Conservation (phyloP, 2,113 vertebrate genomes). For the Muntiacus muntjak region DNA sequence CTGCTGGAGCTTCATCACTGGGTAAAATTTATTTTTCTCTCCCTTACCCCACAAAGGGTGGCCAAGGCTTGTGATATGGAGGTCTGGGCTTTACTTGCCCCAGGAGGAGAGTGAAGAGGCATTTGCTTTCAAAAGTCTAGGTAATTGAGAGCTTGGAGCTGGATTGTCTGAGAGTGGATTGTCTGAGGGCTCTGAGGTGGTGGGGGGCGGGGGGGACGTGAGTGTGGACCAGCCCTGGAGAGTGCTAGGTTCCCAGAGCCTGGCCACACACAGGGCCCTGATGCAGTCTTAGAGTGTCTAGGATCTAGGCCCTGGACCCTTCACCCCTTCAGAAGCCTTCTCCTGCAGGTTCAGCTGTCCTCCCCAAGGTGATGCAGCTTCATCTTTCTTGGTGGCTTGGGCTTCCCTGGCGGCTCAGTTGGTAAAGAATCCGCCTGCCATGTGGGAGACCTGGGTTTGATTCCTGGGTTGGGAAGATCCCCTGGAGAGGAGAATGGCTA, state of each 20-base stretch:
- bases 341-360: background rate
- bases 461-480: background rate
- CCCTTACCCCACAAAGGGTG: background rate
- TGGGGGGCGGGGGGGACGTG: no score
- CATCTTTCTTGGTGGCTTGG: background rate
- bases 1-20: background rate
- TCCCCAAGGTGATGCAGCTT: background rate
- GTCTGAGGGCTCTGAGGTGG: background rate
- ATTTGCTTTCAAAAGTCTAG: background rate
- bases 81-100: background rate
- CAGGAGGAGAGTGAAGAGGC: background rate
- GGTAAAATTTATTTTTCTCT: constrained; percentile 22
- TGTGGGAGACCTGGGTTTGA: background rate
- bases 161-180: background rate
- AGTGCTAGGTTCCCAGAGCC: background rate
- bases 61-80: background rate
- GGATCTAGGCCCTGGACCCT: background rate
- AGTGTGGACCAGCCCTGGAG: background rate
- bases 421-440: background rate
- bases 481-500: background rate
- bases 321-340: background rate
- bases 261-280: background rate
- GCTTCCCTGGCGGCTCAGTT: background rate
- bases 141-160: background rate
- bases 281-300: background rate